Evolutionary conservation across 1,140 invertebrate genomes (phyloP).

Genomic region (Orchesella cincta): DNA sequence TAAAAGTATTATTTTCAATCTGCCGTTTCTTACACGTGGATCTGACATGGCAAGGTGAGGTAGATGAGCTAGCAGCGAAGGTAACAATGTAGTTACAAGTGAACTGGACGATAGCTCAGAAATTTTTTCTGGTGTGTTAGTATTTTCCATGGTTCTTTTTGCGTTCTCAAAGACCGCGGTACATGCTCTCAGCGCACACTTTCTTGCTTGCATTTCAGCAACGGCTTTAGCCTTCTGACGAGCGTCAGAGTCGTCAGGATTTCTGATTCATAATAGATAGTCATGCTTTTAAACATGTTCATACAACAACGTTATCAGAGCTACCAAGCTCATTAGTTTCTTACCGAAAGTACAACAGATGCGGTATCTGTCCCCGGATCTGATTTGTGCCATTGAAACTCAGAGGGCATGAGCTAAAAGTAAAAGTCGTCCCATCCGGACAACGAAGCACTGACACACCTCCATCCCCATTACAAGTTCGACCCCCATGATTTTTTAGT

Average conservation of each 20-base stretch:
- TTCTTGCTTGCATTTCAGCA: slow-evolving; percentile 71
- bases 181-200: slow-evolving; percentile 63
- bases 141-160: slow-evolving; percentile 41
- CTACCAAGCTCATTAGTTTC: slow-evolving; percentile 6
- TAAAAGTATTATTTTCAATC: no score
- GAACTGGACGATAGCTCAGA: slow-evolving; percentile 45
- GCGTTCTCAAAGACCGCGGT: slow-evolving; percentile 42
- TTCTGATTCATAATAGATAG: slow-evolving; percentile 58
- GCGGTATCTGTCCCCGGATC: slow-evolving; percentile 89
- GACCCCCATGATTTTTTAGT: slow-evolving; percentile 84
- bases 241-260: slow-evolving; percentile 67
- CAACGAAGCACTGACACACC: slow-evolving; percentile 83
- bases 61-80: slow-evolving; percentile 76
- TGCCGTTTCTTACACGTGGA: slow-evolving; percentile 66
- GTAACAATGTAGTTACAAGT: slow-evolving; percentile 74
- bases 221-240: slow-evolving; percentile 67
- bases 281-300: slow-evolving; percentile 23
- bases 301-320: not conserved
- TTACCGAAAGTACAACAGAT: slow-evolving; percentile 78
- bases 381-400: slow-evolving; percentile 94
- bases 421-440: slow-evolving; percentile 87
- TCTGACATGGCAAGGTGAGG: slow-evolving; percentile 77
- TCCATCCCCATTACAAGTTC: slow-evolving; percentile 89
- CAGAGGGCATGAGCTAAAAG: slow-evolving; percentile 86
- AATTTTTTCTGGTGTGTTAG: slow-evolving; percentile 52